phyloP scores from a whole-genome alignment of 2,113 vertebrate genomes.

The Xenopus borealis region DNA sequence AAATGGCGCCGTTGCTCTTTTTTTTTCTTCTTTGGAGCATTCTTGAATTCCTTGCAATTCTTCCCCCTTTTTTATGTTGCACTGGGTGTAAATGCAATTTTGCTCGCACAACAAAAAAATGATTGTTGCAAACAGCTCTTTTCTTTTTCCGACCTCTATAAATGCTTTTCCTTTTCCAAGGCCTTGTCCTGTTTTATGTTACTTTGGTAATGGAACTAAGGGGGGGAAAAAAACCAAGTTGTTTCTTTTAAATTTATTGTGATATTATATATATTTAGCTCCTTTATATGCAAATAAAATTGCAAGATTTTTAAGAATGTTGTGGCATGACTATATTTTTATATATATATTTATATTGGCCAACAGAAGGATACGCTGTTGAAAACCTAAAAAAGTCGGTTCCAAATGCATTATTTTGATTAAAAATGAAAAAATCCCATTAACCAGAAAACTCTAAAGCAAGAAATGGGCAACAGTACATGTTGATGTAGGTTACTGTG shows the following conservation, averaged over 20 bases:
- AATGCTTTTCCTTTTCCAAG: slow-evolving; percentile 71
- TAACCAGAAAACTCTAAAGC: no score
- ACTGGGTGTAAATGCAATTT: slow-evolving; percentile 99
- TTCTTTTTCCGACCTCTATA: slow-evolving; percentile 82
- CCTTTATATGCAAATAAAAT: slow-evolving; percentile 99
- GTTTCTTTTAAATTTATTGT: slow-evolving; percentile 94
- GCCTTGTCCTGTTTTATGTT: slow-evolving; percentile 85
- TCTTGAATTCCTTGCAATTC: slow-evolving; percentile 23
- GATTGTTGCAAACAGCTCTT: slow-evolving; percentile 87
- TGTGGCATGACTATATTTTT: slow-evolving; percentile 8
- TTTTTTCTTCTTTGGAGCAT: background rate
- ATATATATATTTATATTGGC: no score
- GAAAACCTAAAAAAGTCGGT: no score
- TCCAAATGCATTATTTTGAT: no score
- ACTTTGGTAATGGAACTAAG: slow-evolving; percentile 76
- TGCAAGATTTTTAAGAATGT: slow-evolving; percentile 93
- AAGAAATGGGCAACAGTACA: no score
- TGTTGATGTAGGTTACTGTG: no score
- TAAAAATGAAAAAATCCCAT: no score
- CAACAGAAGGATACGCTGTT: no score
- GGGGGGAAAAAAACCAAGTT: slow-evolving; percentile 66
- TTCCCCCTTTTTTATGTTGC: slow-evolving; percentile 82
- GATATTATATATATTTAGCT: slow-evolving; percentile 96
- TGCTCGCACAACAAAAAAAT: slow-evolving; percentile 82
- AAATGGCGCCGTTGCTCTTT: slow-evolving; percentile 64